phyloP scores from a whole-genome alignment of 2,113 vertebrate species.

The Entelurus aequoreus region DNA sequence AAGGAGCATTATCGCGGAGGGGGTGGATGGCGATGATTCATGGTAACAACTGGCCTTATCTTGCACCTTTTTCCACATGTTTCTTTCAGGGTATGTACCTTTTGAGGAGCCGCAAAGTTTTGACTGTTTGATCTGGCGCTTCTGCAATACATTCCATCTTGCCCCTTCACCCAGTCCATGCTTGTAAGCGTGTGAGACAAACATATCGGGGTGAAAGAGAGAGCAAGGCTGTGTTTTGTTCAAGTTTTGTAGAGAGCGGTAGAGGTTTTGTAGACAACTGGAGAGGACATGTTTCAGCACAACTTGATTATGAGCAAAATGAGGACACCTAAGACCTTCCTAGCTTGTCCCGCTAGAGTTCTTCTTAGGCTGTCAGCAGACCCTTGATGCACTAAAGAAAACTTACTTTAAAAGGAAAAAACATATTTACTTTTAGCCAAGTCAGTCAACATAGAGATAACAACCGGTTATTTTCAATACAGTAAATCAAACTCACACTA shows the following conservation, averaged over 20 bases:
- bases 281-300: slow-evolving; percentile 57
- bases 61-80: slow-evolving; percentile 26
- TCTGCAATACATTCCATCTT: slow-evolving; percentile 30
- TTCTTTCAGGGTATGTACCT: slow-evolving; percentile 28
- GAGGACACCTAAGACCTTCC: slow-evolving; percentile 47
- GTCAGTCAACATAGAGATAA: slow-evolving; percentile 47
- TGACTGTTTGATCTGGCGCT: slow-evolving; percentile 34
- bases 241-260: slow-evolving; percentile 49
- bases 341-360: slow-evolving; percentile 41
- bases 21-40: slow-evolving; percentile 25
- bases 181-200: neutral
- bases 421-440: slow-evolving; percentile 42
- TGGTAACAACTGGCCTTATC: slow-evolving; percentile 27
- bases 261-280: slow-evolving; percentile 46
- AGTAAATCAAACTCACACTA: slow-evolving; percentile 14
- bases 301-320: slow-evolving; percentile 44
- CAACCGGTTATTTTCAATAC: slow-evolving; percentile 21
- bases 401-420: slow-evolving; percentile 52
- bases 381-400: slow-evolving; percentile 46
- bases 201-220: slow-evolving; percentile 2
- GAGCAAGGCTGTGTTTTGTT: slow-evolving; percentile 25
- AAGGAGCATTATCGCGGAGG: neutral
- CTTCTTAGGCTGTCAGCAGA: slow-evolving; percentile 53
- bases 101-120: slow-evolving; percentile 32
- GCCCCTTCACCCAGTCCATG: neutral